These are phyloP conservation scores for Lethocerus indicus DNA, from an alignment of 1,140 invertebrate species.

Conservation along the genomic window DNA sequence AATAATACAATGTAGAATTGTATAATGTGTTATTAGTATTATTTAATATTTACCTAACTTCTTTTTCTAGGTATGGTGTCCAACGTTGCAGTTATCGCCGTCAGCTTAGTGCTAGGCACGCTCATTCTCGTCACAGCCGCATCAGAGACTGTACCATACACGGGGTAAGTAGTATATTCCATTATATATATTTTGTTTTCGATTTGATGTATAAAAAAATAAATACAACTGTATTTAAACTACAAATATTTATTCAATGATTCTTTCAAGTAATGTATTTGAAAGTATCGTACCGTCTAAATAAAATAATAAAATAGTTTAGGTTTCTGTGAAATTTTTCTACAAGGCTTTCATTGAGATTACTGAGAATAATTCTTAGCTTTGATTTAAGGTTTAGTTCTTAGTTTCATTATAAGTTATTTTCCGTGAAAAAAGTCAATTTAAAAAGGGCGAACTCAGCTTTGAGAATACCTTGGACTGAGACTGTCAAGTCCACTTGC, in stretches of 20 bases:
- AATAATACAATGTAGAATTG: too few species aligned
- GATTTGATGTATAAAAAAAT: not conserved
- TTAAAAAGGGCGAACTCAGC: too few species aligned
- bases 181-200: not conserved
- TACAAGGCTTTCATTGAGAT: not conserved
- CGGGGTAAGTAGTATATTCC: conserved; percentile 5
- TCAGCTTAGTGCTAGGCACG: conserved; percentile 9
- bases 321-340: not conserved
- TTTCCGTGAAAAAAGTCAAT: too few species aligned
- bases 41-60: not conserved
- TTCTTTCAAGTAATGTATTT: not conserved
- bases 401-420: too few species aligned
- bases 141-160: conserved; percentile 10
- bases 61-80: conserved; percentile 10
- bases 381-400: too few species aligned
- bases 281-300: not conserved
- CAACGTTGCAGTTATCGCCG: conserved; percentile 9
- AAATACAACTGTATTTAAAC: not conserved
- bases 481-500: too few species aligned
- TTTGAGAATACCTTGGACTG: too few species aligned
- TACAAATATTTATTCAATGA: not conserved
- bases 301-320: not conserved
- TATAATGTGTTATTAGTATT: not conserved
- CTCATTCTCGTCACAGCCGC: conserved; percentile 11
- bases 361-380: too few species aligned